Conservation (phyloP, 2,113 vertebrate genomes). For the Centropus unirufus region DNA sequence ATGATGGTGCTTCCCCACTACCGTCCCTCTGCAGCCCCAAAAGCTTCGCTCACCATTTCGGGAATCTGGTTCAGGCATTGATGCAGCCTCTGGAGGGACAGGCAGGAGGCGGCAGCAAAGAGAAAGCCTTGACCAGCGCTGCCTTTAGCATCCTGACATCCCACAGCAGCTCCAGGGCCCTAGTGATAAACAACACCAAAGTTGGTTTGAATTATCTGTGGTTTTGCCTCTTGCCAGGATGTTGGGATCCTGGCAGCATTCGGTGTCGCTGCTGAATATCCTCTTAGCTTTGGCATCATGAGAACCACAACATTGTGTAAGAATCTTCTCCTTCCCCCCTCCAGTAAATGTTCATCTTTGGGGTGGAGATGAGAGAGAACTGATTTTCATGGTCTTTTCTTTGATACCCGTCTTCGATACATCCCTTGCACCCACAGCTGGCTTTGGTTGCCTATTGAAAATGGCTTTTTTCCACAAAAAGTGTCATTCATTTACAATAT, state of each 20-base stretch:
- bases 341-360: background rate
- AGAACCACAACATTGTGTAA: fast-evolving
- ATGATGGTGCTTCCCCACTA: background rate
- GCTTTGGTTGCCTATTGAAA: background rate
- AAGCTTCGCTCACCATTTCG: background rate
- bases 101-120: background rate
- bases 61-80: background rate
- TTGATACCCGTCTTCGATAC: background rate
- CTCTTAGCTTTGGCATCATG: background rate
- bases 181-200: background rate
- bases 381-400: background rate
- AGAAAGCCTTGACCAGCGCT: background rate
- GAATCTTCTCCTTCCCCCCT: background rate
- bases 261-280: background rate
- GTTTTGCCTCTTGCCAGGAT: background rate
- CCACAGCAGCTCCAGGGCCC: background rate
- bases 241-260: background rate
- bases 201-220: background rate
- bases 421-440: background rate
- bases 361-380: background rate
- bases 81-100: background rate
- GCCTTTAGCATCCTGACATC: background rate
- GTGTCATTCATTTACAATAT: background rate
- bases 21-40: background rate
- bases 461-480: background rate